phyloP scores from a whole-genome alignment of 2,888 invertebrate species.

The Tridacna gigas region DNA sequence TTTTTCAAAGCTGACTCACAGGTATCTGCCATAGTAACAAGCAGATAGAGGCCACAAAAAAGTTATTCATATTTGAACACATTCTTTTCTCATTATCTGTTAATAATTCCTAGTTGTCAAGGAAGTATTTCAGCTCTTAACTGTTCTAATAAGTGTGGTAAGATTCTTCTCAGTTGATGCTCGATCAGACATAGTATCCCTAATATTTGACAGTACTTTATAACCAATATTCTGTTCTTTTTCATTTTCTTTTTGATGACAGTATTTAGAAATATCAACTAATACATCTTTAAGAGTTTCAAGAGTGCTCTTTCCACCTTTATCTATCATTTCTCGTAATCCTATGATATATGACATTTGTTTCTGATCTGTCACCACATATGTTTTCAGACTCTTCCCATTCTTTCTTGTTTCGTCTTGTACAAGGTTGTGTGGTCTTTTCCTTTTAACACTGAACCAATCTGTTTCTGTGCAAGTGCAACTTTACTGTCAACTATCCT shows the following conservation, averaged over 20 bases:
- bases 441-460: conserved; percentile 16
- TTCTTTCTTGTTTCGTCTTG: conserved; percentile 63
- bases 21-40: conserved; percentile 57
- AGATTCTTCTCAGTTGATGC: conserved; percentile 58
- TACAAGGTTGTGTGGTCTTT: conserved; percentile 53
- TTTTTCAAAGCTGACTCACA: conserved; percentile 51
- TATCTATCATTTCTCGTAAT: conserved; percentile 46
- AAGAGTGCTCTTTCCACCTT: conserved; percentile 40
- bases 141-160: conserved; percentile 46
- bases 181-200: conserved; percentile 61
- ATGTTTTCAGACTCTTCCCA: conserved; percentile 51
- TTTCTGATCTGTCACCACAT: conserved; percentile 35
- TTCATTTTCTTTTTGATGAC: conserved; percentile 8
- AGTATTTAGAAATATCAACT: conserved; percentile 34
- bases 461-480: conserved; percentile 43
- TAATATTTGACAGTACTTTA: conserved; percentile 49
- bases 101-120: conserved; percentile 37
- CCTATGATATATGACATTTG: conserved; percentile 49
- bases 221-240: conserved; percentile 44
- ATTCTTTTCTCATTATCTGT: conserved; percentile 32
- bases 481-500: conserved; percentile 47
- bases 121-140: conserved; percentile 46
- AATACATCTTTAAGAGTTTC: conserved; percentile 51
- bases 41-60: conserved; percentile 61
- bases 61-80: conserved; percentile 60